These are phyloP conservation scores for Mantis religiosa DNA, from an alignment of 2,888 invertebrate species.

Conservation along the genomic window DNA sequence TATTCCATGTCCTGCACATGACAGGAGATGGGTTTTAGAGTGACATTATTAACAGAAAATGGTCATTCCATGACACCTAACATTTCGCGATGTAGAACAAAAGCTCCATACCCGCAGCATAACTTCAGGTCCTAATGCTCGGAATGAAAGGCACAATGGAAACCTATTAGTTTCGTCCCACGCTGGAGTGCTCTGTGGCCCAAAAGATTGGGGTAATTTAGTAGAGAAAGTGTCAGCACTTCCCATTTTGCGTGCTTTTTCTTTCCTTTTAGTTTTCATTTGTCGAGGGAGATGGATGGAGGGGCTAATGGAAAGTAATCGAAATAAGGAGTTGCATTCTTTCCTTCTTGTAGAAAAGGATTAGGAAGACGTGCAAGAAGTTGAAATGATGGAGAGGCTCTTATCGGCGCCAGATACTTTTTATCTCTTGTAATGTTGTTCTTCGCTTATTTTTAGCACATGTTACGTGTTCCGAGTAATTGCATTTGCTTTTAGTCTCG, in stretches of 20 bases:
- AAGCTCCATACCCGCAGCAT: too few relatives aligned
- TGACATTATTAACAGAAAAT: too few relatives aligned
- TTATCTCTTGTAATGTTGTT: neutral
- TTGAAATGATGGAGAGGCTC: neutral
- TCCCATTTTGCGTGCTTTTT: neutral
- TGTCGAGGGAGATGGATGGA: neutral
- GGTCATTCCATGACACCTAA: too few relatives aligned
- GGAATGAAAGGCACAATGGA: neutral
- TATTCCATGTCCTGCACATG: too few relatives aligned
- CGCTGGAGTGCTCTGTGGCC: neutral
- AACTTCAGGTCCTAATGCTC: neutral
- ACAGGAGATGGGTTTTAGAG: too few relatives aligned
- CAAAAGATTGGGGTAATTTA: neutral
- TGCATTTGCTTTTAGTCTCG: neutral
- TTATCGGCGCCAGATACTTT: neutral
- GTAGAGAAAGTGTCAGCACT: neutral
- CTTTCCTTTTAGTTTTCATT: neutral
- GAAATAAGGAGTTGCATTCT: neutral
- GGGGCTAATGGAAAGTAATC: neutral
- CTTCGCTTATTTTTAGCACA: neutral
- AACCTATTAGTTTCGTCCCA: neutral
- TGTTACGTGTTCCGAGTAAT: neutral
- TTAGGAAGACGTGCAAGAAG: neutral
- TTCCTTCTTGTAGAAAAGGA: neutral
- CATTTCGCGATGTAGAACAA: too few relatives aligned